Conservation (phyloP, 2,797 vertebrate species). For the Scarus forsteni region DNA sequence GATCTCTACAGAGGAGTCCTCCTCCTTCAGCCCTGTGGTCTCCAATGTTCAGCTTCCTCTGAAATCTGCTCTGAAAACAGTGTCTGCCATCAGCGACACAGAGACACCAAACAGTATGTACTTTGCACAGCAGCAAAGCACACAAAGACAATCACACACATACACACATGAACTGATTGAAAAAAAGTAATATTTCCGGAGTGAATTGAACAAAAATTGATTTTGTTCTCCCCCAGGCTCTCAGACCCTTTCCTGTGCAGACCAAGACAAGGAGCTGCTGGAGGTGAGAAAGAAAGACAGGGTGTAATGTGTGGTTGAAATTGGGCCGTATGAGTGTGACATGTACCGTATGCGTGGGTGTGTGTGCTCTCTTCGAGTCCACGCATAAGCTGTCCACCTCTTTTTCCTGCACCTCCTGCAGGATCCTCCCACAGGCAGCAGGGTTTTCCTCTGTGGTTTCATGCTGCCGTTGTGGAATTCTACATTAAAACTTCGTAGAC, state of each 20-base stretch:
- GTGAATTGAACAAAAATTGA: not conserved
- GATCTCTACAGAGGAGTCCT: constrained; percentile 92
- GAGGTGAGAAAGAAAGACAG: constrained; percentile 83
- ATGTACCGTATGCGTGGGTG: constrained; percentile 23
- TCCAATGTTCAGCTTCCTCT: constrained; percentile 89
- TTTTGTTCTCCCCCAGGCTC: constrained; percentile 73
- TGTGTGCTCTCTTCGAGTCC: constrained; percentile 57
- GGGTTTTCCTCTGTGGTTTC: constrained; percentile 50
- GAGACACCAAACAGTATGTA: constrained; percentile 83
- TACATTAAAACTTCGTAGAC: constrained; percentile 35
- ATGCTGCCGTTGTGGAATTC: constrained; percentile 30
- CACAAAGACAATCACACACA: not conserved
- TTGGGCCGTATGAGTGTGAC: constrained; percentile 43
- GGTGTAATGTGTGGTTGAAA: constrained; percentile 21
- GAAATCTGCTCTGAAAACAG: constrained; percentile 93
- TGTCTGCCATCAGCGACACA: constrained; percentile 82
- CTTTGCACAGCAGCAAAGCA: constrained; percentile 7
- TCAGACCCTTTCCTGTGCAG: constrained; percentile 90
- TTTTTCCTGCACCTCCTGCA: constrained; percentile 35
- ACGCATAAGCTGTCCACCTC: constrained; percentile 35
- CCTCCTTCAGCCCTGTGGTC: constrained; percentile 84
- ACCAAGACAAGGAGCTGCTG: constrained; percentile 80
- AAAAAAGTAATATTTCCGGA: constrained; percentile 16
- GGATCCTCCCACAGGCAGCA: constrained; percentile 31
- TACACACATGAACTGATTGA: not conserved